Conservation (phyloP, 1,140 invertebrate genomes). For the Heterodera schachtii region DNA sequence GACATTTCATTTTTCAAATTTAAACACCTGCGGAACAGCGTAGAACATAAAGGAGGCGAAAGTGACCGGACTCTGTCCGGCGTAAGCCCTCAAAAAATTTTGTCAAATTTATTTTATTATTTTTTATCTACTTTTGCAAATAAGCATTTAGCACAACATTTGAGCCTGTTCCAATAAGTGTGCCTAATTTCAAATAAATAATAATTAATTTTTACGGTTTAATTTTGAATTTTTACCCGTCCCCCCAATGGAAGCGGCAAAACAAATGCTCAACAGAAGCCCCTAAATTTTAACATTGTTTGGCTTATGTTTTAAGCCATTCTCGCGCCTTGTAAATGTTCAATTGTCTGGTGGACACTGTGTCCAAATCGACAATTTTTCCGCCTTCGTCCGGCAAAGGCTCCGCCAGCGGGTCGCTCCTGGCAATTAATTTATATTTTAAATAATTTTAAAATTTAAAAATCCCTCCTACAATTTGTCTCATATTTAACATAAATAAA, state of each 20-base stretch:
- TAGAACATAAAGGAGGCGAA: constrained; percentile 79
- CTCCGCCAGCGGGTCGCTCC: constrained; percentile 35
- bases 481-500: too few species aligned
- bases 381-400: constrained; percentile 32
- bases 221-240: constrained; percentile 67
- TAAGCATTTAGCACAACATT: constrained; percentile 82
- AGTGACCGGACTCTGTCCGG: constrained; percentile 68
- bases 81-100: constrained; percentile 41
- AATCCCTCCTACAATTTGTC: too few species aligned
- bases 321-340: constrained; percentile 47
- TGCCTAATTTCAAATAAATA: constrained; percentile 66
- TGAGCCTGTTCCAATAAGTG: constrained; percentile 83
- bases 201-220: neutral
- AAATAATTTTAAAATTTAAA: too few species aligned
- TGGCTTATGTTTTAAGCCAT: neutral
- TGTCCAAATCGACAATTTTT: constrained; percentile 29
- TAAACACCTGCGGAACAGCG: constrained; percentile 72
- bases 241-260: constrained; percentile 80
- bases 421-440: too few species aligned
- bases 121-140: constrained; percentile 19
- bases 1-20: neutral
- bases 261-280: constrained; percentile 76
- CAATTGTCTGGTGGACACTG: constrained; percentile 19
- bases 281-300: constrained; percentile 9
- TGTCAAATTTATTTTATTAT: constrained; percentile 29